These are phyloP conservation scores for Labia minor DNA, from an alignment of 2,888 invertebrate genomes.

Conservation along the genomic window DNA sequence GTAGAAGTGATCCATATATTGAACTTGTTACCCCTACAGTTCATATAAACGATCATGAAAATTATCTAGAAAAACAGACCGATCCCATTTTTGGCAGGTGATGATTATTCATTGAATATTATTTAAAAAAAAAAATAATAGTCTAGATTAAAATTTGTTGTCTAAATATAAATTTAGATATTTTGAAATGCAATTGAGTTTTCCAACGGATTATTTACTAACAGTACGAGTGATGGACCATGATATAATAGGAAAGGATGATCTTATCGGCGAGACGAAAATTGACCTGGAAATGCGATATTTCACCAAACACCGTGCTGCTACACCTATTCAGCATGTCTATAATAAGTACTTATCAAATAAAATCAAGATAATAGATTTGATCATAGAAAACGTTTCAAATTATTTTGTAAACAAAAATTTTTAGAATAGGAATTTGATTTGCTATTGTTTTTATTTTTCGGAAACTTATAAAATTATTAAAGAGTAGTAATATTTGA, in stretches of 20 bases:
- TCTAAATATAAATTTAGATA: slow-evolving; percentile 41
- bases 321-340: slow-evolving; percentile 60
- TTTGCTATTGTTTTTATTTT: slow-evolving; percentile 16
- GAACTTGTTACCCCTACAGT: slow-evolving; percentile 56
- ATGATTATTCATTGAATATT: slow-evolving; percentile 21
- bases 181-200: slow-evolving; percentile 59
- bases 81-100: slow-evolving; percentile 77
- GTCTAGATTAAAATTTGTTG: slow-evolving; percentile 1
- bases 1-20: slow-evolving; percentile 70
- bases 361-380: too few relatives aligned
- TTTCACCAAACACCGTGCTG: slow-evolving; percentile 65
- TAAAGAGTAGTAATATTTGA: too few relatives aligned
- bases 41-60: slow-evolving; percentile 53
- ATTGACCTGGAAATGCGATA: slow-evolving; percentile 82
- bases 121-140: neutral
- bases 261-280: slow-evolving; percentile 71
- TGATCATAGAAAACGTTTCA: neutral
- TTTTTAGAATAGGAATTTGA: slow-evolving; percentile 1
- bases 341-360: slow-evolving; percentile 56
- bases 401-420: neutral
- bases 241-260: slow-evolving; percentile 55
- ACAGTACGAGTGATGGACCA: slow-evolving; percentile 65
- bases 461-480: too few relatives aligned
- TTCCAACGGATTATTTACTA: slow-evolving; percentile 65
- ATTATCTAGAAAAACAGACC: slow-evolving; percentile 57